Evolutionary conservation across 2,113 vertebrate species (phyloP).

Genomic region (Etheostoma cragini): DNA sequence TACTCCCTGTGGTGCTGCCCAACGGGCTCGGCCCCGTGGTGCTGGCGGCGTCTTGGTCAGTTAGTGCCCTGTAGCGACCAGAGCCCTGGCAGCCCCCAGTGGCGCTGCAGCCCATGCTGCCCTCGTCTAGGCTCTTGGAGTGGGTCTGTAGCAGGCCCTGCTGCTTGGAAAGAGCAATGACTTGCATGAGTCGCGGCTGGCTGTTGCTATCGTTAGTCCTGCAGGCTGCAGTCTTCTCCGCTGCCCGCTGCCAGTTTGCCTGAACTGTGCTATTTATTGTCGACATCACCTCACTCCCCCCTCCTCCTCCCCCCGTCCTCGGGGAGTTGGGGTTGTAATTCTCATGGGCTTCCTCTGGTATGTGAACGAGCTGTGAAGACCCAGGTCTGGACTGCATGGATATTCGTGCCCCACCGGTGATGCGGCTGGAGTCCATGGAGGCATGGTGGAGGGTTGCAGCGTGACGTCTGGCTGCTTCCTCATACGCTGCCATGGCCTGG

Average conservation of each 20-base stretch:
- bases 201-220: slow-evolving; percentile 84
- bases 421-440: slow-evolving; percentile 94
- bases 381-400: slow-evolving; percentile 94
- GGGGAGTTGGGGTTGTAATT: slow-evolving; percentile 86
- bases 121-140: slow-evolving; percentile 87
- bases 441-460: slow-evolving; percentile 89
- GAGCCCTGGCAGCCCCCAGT: slow-evolving; percentile 89
- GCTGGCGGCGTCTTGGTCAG: slow-evolving; percentile 87
- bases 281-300: slow-evolving; percentile 28
- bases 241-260: slow-evolving; percentile 94
- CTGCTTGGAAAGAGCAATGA: slow-evolving; percentile 98
- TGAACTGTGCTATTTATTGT: slow-evolving; percentile 72
- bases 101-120: slow-evolving; percentile 63
- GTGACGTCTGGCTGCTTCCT: slow-evolving; percentile 90
- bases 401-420: slow-evolving; percentile 91
- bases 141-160: slow-evolving; percentile 94
- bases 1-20: slow-evolving; percentile 67
- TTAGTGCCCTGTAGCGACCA: slow-evolving; percentile 88
- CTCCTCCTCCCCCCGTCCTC: slow-evolving; percentile 75
- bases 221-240: slow-evolving; percentile 89
- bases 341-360: slow-evolving; percentile 96
- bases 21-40: slow-evolving; percentile 62
- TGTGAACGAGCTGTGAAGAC: slow-evolving; percentile 96
- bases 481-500: slow-evolving; percentile 85
- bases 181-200: slow-evolving; percentile 95